Evolutionary conservation across 2,113 vertebrate species (phyloP), one percentile per base, ranked within the genome.

Genomic region (Furnarius figulus): DNA sequence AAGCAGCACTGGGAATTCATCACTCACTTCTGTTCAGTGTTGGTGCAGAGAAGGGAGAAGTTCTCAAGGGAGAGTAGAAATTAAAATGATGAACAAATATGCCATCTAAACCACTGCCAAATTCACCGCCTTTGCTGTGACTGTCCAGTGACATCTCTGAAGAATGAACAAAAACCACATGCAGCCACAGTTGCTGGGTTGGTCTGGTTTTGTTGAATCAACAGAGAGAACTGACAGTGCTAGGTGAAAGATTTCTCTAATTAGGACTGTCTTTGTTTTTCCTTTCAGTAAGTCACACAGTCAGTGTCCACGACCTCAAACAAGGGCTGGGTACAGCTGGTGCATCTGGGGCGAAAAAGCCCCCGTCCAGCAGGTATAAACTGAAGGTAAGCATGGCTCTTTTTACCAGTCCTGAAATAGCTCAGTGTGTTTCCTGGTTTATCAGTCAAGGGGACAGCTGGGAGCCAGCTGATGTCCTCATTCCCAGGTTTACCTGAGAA

Each of bases 251-350:
- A 19, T 89, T 59, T 67, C 33, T 14, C 58, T 76, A 33, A 65
- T 20, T 15, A 44, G 30, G 24, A 22, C 10, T 75, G 6, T 55
- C 5, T 24, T 24, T 18, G 17, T 39, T 63, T 12, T 76, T 20
- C 46, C 22, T 73, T 59, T 28, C 93, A 99, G 99, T 82, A 66
- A 99, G 98, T 22, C 99, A 98, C 49, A 95, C 98, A 8, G 98
- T 98, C 37, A 98, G 98, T 37, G 96, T 99, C 75, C 98, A 98
- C 1, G 99, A 99, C 66, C 98, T 99, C 44, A 97, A 98, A 58
- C 98, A 99, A 67, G 99, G 99, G 25, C 94, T 98, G 85, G 93
- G 93, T 94, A 68, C 76, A 0, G 97, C 97, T 2, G 96, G 94
- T 33, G 39, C 85, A 0, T n/a, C 94, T 0, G 49, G 96, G n/a